phyloP scores from a whole-genome alignment of 2,888 invertebrate species.

The Dynastes hyllus region DNA sequence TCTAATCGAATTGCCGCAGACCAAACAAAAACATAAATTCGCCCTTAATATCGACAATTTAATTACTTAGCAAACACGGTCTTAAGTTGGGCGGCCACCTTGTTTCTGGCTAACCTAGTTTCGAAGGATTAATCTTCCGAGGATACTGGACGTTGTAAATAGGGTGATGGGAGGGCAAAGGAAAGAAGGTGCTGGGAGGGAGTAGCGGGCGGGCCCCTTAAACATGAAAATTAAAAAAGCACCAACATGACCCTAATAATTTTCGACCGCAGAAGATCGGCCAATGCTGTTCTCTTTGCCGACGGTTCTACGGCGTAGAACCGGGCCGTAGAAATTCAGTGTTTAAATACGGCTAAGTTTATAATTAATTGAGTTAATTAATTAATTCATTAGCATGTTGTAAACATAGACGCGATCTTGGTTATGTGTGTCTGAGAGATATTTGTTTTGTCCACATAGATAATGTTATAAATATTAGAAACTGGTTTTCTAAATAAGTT shows the following conservation, averaged over 20 bases:
- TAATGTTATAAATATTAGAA: no score
- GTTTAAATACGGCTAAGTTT: no score
- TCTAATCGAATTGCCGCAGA: no score
- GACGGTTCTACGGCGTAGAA: no score
- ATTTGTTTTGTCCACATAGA: no score
- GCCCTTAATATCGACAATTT: neutral
- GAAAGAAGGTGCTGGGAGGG: neutral
- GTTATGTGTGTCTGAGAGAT: no score
- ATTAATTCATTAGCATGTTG: no score
- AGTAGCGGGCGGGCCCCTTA: neutral
- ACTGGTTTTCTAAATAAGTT: no score
- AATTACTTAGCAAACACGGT: slow-evolving; percentile 33
- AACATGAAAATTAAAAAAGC: slow-evolving; percentile 31
- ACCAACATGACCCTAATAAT: slow-evolving; percentile 29
- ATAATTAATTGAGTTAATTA: no score
- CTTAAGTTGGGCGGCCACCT: slow-evolving; percentile 6
- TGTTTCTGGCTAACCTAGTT: slow-evolving; percentile 35
- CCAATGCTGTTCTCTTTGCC: neutral
- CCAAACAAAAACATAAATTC: no score
- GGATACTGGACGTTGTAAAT: slow-evolving; percentile 11
- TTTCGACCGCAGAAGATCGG: slow-evolving; percentile 15
- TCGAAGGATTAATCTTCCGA: slow-evolving; percentile 40
- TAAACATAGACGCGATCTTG: no score
- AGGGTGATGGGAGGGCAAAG: neutral
- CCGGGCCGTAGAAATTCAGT: no score